These are phyloP conservation scores for Zingel zingel DNA, from an alignment of 2,113 vertebrate genomes.

Conservation along the genomic window DNA sequence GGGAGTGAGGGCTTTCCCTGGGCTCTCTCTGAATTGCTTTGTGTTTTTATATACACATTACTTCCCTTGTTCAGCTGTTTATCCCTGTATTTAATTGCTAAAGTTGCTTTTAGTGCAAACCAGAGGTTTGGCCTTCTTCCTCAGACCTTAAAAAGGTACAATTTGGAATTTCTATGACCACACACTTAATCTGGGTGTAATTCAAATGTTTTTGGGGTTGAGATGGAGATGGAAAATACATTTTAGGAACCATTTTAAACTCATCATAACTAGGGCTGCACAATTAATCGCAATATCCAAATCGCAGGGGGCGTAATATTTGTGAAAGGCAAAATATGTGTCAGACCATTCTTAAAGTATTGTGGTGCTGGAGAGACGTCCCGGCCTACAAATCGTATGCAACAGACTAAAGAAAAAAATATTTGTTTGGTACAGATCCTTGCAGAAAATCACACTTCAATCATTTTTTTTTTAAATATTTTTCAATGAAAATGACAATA, in stretches of 20 bases:
- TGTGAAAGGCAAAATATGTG: too few species aligned
- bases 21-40: constrained; percentile 46
- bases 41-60: constrained; percentile 36
- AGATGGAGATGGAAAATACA: neutral
- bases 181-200: constrained; percentile 2
- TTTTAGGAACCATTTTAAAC: neutral
- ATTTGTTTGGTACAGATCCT: too few species aligned
- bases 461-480: too few species aligned
- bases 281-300: too few species aligned
- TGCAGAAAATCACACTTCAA: too few species aligned
- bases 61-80: constrained; percentile 26
- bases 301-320: too few species aligned
- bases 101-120: constrained; percentile 28
- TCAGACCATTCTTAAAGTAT: too few species aligned
- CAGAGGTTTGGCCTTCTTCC: neutral
- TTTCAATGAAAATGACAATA: too few species aligned
- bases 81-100: constrained; percentile 18
- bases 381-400: too few species aligned
- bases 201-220: neutral
- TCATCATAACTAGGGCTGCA: neutral
- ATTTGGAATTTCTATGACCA: neutral
- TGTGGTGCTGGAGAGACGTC: too few species aligned
- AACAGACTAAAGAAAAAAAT: too few species aligned
- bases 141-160: neutral
- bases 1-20: constrained; percentile 18